Evolutionary conservation across 1,140 invertebrate genomes (phyloP), one percentile per base, ranked within the genome.

Genomic region (Drosophila simulans): DNA sequence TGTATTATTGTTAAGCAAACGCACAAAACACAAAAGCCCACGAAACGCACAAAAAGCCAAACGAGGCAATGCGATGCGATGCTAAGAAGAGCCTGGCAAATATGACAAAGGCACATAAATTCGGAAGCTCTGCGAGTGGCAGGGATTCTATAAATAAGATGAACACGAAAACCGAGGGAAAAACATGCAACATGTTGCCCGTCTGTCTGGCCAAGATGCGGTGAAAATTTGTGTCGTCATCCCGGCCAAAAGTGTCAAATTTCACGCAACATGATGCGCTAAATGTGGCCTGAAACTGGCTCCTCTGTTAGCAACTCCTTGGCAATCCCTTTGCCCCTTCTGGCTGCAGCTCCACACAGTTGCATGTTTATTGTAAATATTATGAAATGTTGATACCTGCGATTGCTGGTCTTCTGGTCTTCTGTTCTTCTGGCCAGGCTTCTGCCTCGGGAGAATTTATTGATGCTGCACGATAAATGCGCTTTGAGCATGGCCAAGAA

Each of bases 321-420:
- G 17, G 27, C 45, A 31, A 55, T 20, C 35, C 22, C 11, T 51
- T 59, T 17, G 31, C 65, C 42, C 60, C 40, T 56, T 42, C 13
- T 15, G 25, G 40, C 20, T 43, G 31, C 48, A 17, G 12, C 45
- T 66, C 52, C 60, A 35, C 59, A 77, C 88, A 91, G 88, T 91
- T 91, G 88, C 89, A 89, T 91, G 88, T 88, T 91, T 91, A 84
- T 91, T 91, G 89, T 91, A 91, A 91, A 91, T 91, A 91, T 91
- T 91, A 91, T 91, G 88, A 91, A 88, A 88, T 91, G 88, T 77
- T 91, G 88, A 84, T 80, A 89, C 72, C 80, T 84, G 75, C 80
- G 71, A 78, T 75, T 86, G 82, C 68, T 42, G 52, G 66, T 51
- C 80, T 45, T 37, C 35, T 37, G 27, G 27, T 15, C n/a, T 40